phyloP scores from a whole-genome alignment of 1,140 invertebrate species.

The Dufourea novaeangliae region DNA sequence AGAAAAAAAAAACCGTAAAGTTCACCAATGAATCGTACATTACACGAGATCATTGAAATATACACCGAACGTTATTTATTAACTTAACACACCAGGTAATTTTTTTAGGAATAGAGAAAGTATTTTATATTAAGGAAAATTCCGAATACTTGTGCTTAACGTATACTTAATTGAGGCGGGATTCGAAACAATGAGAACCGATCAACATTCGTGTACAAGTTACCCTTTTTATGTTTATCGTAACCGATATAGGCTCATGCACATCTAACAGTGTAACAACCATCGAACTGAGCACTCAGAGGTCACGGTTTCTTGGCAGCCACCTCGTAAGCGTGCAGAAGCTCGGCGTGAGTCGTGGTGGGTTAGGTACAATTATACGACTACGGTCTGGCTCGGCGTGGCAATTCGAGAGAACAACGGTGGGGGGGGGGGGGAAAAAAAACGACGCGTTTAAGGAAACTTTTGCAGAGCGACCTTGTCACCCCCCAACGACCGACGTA shows the following conservation, averaged over 20 bases:
- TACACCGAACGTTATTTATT: too few species aligned
- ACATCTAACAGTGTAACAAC: slow-evolving; percentile 55
- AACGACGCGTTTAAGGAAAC: neutral
- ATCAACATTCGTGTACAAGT: neutral
- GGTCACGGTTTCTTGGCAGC: slow-evolving; percentile 62
- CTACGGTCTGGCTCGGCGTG: slow-evolving; percentile 3
- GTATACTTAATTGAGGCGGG: neutral
- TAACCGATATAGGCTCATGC: slow-evolving; percentile 51
- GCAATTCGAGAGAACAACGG: too few species aligned
- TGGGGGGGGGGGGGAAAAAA: neutral
- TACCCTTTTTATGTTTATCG: slow-evolving; percentile 7
- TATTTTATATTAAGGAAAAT: neutral
- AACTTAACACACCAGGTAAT: neutral
- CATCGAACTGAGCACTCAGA: slow-evolving; percentile 50
- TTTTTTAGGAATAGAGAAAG: neutral
- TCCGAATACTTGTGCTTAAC: neutral
- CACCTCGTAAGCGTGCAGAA: slow-evolving; percentile 77
- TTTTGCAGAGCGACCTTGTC: neutral
- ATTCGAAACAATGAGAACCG: neutral
- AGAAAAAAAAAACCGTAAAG: neutral
- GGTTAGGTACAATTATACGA: slow-evolving; percentile 34
- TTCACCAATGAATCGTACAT: neutral
- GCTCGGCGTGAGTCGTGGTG: slow-evolving; percentile 72
- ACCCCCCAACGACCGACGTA: neutral
- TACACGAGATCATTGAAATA: neutral